These are phyloP conservation scores for Trogon surrucura DNA, from an alignment of 2,113 vertebrate genomes.

Conservation along the genomic window DNA sequence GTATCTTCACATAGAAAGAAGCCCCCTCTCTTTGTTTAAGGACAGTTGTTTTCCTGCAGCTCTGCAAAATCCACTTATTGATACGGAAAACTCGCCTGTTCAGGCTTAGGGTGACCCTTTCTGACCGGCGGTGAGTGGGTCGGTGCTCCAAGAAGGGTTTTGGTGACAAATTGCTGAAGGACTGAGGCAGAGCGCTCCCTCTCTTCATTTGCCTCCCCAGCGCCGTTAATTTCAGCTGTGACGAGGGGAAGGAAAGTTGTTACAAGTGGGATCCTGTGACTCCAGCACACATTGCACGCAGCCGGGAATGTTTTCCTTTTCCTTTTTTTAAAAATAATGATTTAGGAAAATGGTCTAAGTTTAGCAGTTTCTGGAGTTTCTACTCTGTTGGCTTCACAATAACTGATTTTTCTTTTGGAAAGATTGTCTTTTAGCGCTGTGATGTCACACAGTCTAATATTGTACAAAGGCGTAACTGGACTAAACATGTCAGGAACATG, in stretches of 20 bases:
- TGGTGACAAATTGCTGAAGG: neutral
- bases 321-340: neutral
- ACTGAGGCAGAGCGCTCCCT: neutral
- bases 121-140: neutral
- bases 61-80: neutral
- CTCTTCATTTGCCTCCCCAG: slow-evolving; percentile 2
- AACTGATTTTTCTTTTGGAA: slow-evolving; percentile 30
- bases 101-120: neutral
- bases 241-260: slow-evolving; percentile 50
- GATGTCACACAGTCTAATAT: slow-evolving; percentile 46
- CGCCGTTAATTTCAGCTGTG: slow-evolving; percentile 32
- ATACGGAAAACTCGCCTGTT: accelerated
- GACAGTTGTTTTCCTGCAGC: neutral
- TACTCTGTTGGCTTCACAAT: neutral
- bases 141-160: neutral
- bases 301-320: slow-evolving; percentile 64
- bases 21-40: slow-evolving; percentile 10
- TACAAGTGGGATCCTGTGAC: slow-evolving; percentile 58
- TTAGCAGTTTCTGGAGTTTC: slow-evolving; percentile 46
- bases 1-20: slow-evolving; percentile 25
- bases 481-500: slow-evolving; percentile 69
- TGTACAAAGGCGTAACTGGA: slow-evolving; percentile 54
- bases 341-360: neutral
- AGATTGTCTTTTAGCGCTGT: slow-evolving; percentile 18
- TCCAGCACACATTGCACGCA: slow-evolving; percentile 55